phyloP scores from a whole-genome alignment of 2,113 vertebrate genomes.

The Cygnus buccinator region DNA sequence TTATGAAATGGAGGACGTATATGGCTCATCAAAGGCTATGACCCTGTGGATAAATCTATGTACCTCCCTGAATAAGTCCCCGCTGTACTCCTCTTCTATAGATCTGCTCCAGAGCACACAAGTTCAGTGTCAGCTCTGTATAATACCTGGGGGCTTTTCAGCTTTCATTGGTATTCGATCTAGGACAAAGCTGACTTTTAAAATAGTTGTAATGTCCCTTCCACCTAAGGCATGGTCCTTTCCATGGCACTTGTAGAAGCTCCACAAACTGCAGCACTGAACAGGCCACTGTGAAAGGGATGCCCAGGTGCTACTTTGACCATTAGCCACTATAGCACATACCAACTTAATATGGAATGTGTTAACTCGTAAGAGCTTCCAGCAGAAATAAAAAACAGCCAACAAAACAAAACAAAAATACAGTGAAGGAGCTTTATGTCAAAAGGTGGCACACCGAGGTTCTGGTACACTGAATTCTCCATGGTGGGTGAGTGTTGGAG shows the following conservation, averaged over 20 bases:
- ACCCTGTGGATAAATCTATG: not conserved
- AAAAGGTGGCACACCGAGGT: not conserved
- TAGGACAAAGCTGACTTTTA: not conserved
- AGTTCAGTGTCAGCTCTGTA: not conserved
- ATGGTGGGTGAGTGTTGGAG: not conserved
- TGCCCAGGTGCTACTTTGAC: not conserved
- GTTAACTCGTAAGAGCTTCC: not conserved
- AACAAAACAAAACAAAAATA: not conserved
- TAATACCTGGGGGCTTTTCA: not conserved
- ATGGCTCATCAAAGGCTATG: not conserved
- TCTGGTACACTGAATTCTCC: not conserved
- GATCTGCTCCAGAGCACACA: not conserved
- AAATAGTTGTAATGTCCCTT: not conserved
- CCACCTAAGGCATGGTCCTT: not conserved
- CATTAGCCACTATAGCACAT: not conserved
- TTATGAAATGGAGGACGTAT: conserved; percentile 26
- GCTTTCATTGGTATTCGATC: not conserved
- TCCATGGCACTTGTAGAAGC: not conserved
- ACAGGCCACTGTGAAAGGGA: not conserved
- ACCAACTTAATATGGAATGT: not conserved
- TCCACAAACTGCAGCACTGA: not conserved
- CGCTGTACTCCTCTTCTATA: not conserved
- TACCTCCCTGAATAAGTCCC: not conserved
- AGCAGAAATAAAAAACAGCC: not conserved
- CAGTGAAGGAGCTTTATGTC: not conserved